A percentile compares a stretch with the other conserved stretches of the same genome.
Conservation (phyloP, 2,797 vertebrate species). For the Monodelphis domestica region DNA sequence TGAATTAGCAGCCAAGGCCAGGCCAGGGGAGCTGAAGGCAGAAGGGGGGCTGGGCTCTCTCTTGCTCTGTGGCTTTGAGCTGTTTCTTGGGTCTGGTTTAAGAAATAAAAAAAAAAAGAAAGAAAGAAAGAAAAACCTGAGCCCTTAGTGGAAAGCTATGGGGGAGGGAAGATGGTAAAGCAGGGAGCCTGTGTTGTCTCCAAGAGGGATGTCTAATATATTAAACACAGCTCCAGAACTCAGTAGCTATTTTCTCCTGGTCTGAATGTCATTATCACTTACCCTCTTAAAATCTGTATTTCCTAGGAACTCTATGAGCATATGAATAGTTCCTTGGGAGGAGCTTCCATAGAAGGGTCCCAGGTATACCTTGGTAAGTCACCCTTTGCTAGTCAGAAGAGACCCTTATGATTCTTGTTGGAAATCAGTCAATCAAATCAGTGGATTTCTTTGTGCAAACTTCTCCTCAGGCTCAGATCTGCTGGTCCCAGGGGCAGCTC, state of each 20-base stretch:
- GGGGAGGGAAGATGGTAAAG: not conserved
- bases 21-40: too few species aligned
- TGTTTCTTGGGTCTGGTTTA: not conserved
- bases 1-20: not conserved
- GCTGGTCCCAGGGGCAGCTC: not conserved
- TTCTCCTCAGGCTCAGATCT: conserved; percentile 16
- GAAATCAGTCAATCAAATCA: too few species aligned
- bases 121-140: not conserved
- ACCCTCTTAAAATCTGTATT: conserved; percentile 54
- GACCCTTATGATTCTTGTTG: not conserved
- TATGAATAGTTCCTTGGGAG: conserved; percentile 95
- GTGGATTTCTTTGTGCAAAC: not conserved
- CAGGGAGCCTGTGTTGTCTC: not conserved
- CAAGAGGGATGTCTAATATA: not conserved
- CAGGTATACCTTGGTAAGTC: conserved; percentile 95
- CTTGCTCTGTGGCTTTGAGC: not conserved
- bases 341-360: conserved; percentile 91
- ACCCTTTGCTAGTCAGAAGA: not conserved
- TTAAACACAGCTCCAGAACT: not conserved
- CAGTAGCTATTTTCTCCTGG: not conserved
- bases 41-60: not conserved
- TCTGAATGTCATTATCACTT: conserved; percentile 29
- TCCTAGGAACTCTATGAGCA: conserved; percentile 97
- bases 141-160: not conserved
- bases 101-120: not conserved